Evolutionary conservation across 37 sponge, comb jelly and placozoan genomes (phyloP), one percentile per base, ranked within the genome.

Genomic region (Trichoplax adhaerens): DNA sequence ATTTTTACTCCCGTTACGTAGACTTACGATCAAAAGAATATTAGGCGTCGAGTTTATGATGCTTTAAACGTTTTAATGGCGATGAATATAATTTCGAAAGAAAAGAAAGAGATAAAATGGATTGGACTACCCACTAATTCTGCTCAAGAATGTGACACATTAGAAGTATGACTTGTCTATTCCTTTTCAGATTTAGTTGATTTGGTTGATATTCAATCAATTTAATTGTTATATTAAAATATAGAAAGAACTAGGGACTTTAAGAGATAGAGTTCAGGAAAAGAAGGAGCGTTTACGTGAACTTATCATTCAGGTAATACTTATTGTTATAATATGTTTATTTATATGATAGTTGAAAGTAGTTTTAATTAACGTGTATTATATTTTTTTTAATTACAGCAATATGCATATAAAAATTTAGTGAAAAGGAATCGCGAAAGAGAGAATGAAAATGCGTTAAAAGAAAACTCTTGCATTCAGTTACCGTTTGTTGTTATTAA

Each of bases 61-160:
- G 95, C 95, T 47, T 79, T 94, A 5, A 94, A 94, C 80, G 95
- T 94, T 2, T 74, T 94, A 50, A 90, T 90, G 92, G 95, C 95
- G 4, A 94, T 94, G 91, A 89, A 94, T 64, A 94, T 94, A 64
- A 94, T 94, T 55, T 80, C 83, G 0, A 94, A 94, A 74, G 95
- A 94, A 69, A 94, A 89, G 79, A 94, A 94, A 65, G 95, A 94
- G 65, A 94, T 94, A 6, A 75, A 71, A 4, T 94, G 95, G 95
- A 89, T 94, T 59, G 91, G 95, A 1, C 79, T 94, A 55, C 95
- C 95, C 52, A 94, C 95, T 4, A 94, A 94, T 72, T 94, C 95
- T 6, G 70, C 73, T 10, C 91, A 89, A 66, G 95, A 94, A 61
- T 94, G 95, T 56, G 76, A 83, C 62, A 80, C 86, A 12, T 76